Conservation (phyloP, 1,140 invertebrate species). For the Lordiphosa collinella region DNA sequence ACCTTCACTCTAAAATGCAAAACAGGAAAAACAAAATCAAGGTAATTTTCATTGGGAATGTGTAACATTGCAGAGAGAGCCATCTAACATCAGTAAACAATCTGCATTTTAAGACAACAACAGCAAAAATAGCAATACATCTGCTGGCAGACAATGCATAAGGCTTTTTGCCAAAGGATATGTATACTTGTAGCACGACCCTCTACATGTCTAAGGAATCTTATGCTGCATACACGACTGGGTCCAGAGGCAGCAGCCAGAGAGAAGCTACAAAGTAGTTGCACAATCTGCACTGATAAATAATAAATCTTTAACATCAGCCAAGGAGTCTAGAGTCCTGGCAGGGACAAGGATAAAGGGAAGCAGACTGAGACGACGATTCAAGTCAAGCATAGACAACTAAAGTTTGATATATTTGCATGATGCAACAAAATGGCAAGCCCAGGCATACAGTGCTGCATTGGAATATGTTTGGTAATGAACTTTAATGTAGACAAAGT, state of each 20-base stretch:
- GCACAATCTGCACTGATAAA: conserved; percentile 71
- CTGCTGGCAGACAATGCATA: conserved; percentile 53
- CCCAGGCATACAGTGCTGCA: conserved; percentile 17
- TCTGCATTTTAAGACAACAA: conserved; percentile 54
- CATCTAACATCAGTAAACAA: conserved; percentile 63
- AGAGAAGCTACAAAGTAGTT: conserved; percentile 36
- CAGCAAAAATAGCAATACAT: conserved; percentile 5
- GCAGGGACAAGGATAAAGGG: not conserved
- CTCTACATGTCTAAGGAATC: conserved; percentile 35
- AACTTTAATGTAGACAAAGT: conserved; percentile 48
- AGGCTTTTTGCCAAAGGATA: conserved; percentile 36
- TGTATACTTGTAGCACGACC: conserved; percentile 21
- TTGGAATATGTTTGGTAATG: conserved; percentile 44
- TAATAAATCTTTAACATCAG: conserved; percentile 64
- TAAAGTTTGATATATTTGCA: conserved; percentile 55
- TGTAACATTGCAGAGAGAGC: conserved; percentile 34
- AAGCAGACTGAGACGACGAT: conserved; percentile 19
- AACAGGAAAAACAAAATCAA: conserved; percentile 33
- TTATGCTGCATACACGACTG: conserved; percentile 61
- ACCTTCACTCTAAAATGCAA: conserved; percentile 3
- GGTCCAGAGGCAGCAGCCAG: not conserved
- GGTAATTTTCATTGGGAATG: conserved; percentile 53
- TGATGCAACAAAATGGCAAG: conserved; percentile 47
- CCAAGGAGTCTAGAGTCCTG: conserved; percentile 31
- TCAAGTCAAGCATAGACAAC: conserved; percentile 35